Evolutionary conservation across 1,140 invertebrate species (phyloP).

Genomic region (Vanessa tameamea): DNA sequence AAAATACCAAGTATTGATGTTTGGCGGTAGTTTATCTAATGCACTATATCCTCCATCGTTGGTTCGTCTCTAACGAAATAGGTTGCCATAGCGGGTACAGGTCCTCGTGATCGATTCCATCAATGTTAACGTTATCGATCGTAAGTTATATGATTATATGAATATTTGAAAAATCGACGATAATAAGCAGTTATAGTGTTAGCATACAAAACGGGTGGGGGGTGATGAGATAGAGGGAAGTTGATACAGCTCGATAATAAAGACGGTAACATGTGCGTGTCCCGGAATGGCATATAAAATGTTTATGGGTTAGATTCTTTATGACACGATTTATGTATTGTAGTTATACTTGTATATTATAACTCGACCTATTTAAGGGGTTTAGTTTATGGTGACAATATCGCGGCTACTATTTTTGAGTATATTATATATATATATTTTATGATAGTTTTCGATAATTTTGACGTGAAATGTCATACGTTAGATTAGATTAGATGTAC

Average conservation of each 20-base stretch:
- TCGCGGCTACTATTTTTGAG: background rate
- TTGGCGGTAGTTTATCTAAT: no score
- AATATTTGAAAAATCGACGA: no score
- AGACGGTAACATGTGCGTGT: conserved; percentile 44
- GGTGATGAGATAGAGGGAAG: background rate
- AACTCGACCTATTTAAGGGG: conserved; percentile 32
- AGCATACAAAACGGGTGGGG: background rate
- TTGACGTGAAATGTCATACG: no score
- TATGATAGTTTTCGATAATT: no score
- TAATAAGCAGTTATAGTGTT: background rate
- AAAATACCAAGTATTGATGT: no score
- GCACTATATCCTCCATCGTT: no score
- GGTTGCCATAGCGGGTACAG: no score
- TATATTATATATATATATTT: background rate
- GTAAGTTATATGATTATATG: no score
- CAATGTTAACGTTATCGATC: no score
- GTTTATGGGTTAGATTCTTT: conserved; percentile 57
- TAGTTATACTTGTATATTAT: conserved; percentile 34
- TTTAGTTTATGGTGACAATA: conserved; percentile 15
- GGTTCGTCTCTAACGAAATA: no score
- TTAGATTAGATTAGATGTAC: no score
- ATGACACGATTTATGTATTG: conserved; percentile 51
- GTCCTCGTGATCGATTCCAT: no score
- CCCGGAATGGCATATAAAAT: conserved; percentile 57
- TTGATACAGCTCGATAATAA: conserved; percentile 12